Conservation (phyloP, 2,113 vertebrate genomes). For the Odocoileus virginianus region DNA sequence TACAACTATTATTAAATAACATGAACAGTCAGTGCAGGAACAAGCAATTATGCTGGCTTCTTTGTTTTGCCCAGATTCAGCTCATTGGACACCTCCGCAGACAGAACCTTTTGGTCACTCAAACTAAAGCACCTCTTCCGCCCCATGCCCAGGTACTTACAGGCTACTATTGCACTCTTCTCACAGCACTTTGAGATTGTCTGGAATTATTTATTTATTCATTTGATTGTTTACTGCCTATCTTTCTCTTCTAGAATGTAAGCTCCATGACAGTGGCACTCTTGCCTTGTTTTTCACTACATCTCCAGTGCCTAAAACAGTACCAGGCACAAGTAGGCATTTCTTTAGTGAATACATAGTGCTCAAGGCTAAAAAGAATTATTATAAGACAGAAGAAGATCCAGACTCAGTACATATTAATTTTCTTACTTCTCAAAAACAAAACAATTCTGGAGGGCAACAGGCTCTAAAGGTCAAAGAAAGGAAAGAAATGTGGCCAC, state of each 20-base stretch:
- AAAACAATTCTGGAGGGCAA: background rate
- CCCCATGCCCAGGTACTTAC: fast-evolving
- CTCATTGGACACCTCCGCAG: background rate
- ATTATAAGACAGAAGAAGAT: background rate
- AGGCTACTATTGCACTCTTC: background rate
- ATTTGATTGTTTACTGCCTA: background rate
- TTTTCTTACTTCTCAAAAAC: slow-evolving; percentile 1
- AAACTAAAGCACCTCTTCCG: background rate
- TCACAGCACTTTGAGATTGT: background rate
- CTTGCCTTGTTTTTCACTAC: background rate
- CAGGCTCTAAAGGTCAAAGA: background rate
- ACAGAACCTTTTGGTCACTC: background rate
- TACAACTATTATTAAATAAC: background rate
- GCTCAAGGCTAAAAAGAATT: background rate
- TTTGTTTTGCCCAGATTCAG: background rate
- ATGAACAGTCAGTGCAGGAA: background rate
- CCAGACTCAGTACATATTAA: background rate
- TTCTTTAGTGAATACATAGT: background rate
- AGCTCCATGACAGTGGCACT: background rate
- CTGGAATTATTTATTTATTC: background rate
- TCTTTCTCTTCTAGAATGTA: background rate
- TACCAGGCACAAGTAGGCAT: background rate
- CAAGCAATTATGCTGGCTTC: background rate
- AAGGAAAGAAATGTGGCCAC: background rate
- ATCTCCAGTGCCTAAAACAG: background rate